phyloP scores from a whole-genome alignment of 2,113 vertebrate species.

The Toxotes jaculatrix region DNA sequence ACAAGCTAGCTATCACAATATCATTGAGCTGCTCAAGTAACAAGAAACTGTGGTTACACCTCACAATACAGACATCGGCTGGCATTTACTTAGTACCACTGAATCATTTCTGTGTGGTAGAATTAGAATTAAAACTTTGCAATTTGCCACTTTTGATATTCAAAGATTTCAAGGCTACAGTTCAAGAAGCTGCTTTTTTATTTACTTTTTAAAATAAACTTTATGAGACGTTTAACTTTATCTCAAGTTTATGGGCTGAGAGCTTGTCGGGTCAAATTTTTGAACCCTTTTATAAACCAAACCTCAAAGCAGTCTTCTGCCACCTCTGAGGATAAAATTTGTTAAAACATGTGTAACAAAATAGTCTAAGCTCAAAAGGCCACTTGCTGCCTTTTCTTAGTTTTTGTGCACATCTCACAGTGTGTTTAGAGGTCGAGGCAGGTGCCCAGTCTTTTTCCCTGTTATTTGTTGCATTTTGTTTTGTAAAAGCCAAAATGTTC shows the following conservation, averaged over 20 bases:
- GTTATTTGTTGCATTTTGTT: background rate
- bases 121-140: background rate
- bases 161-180: background rate
- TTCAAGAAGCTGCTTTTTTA: background rate
- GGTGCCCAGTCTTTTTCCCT: background rate
- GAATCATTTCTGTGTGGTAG: background rate
- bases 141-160: background rate
- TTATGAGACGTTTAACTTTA: background rate
- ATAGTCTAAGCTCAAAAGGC: background rate
- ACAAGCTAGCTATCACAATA: constrained; percentile 62
- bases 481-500: constrained; percentile 2
- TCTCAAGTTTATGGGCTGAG: background rate
- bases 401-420: background rate
- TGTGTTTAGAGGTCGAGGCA: background rate
- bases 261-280: background rate
- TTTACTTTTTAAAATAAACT: background rate
- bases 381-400: background rate
- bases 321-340: background rate
- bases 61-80: constrained; percentile 67
- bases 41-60: constrained; percentile 71
- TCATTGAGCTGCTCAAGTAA: constrained; percentile 70
- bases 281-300: background rate
- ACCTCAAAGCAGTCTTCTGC: background rate
- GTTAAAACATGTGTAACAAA: background rate
- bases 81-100: constrained; percentile 59